phyloP scores from a whole-genome alignment of 2,797 vertebrate species.

The Forpus xanthops region DNA sequence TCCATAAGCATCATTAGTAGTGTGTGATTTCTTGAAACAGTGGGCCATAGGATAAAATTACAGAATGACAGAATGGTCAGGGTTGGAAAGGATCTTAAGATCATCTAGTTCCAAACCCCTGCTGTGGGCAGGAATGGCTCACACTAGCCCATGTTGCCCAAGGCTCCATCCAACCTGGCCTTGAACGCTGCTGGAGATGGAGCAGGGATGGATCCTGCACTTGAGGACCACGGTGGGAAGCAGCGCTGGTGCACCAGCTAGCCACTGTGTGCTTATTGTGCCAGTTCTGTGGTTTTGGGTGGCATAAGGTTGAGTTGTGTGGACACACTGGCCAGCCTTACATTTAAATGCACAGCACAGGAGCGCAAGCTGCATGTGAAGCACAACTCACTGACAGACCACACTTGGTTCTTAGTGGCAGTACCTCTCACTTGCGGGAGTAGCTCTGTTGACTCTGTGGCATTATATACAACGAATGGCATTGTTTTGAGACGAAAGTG shows the following conservation, averaged over 20 bases:
- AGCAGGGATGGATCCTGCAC: too few species aligned
- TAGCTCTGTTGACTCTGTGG: too few species aligned
- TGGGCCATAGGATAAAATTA: background rate
- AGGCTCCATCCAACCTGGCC: background rate
- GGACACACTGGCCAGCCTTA: background rate
- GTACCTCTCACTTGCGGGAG: background rate
- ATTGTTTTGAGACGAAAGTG: rapidly evolving
- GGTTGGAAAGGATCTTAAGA: background rate
- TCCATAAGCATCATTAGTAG: rapidly evolving
- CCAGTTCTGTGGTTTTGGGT: background rate
- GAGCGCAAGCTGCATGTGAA: rapidly evolving
- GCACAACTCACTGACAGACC: rapidly evolving
- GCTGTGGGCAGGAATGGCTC: background rate
- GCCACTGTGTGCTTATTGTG: rapidly evolving
- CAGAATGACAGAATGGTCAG: background rate
- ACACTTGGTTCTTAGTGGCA: rapidly evolving
- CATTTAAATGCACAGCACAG: rapidly evolving
- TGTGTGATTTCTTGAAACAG: rapidly evolving
- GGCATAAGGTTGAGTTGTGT: rapidly evolving
- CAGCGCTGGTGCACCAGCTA: background rate
- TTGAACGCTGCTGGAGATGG: background rate
- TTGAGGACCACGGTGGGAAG: background rate
- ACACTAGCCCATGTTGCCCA: background rate
- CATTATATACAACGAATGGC: rapidly evolving
- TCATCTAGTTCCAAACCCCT: background rate